Conservation (phyloP, 2,113 vertebrate genomes). For the Vireo altiloquus region DNA sequence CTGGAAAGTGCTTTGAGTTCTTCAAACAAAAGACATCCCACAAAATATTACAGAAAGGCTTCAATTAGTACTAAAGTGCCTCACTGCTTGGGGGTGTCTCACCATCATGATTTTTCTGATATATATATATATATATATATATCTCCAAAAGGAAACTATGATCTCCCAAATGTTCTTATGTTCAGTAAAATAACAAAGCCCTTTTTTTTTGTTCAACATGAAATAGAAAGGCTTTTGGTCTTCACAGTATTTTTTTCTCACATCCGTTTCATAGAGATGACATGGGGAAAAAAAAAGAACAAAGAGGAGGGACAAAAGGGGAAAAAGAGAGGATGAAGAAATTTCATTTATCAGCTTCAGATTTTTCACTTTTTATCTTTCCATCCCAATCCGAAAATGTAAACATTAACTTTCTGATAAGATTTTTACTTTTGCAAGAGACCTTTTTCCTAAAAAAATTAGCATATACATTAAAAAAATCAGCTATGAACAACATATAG, state of each 20-base stretch:
- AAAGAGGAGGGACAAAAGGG: not conserved
- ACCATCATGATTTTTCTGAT: not conserved
- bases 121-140: not conserved
- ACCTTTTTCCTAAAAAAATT: not conserved
- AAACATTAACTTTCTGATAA: not conserved
- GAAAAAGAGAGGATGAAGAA: not conserved
- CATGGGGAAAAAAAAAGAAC: not conserved
- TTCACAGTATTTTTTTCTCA: not conserved
- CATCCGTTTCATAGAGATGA: not conserved
- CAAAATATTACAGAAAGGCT: not conserved
- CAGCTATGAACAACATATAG: not conserved
- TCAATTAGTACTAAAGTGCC: not conserved
- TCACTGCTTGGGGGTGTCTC: not conserved
- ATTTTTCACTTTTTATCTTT: not conserved
- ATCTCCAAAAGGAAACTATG: not conserved
- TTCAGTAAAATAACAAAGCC: not conserved
- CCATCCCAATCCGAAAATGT: not conserved
- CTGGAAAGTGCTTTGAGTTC: not conserved
- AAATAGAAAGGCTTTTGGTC: conserved; percentile 10
- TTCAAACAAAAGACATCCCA: not conserved
- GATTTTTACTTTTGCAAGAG: not conserved
- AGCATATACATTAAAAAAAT: not conserved
- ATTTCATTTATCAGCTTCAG: not conserved
- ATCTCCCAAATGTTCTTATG: not conserved
- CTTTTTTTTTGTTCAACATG: not conserved